Evolutionary conservation across 2,888 invertebrate species (phyloP).

Genomic region (Tubulanus polymorphus): DNA sequence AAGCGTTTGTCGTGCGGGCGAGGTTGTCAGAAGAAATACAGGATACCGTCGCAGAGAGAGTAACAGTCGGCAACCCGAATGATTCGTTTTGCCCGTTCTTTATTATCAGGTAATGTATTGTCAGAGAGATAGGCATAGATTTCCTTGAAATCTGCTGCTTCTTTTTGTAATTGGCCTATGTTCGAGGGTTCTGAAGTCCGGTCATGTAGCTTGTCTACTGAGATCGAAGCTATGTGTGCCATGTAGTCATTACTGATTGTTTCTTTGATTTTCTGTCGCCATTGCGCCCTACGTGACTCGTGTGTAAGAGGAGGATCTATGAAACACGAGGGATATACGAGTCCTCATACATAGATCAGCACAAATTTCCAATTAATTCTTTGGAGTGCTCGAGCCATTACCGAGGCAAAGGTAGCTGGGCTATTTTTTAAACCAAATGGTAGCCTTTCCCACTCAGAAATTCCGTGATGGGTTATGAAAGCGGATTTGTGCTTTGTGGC

Average conservation of each 20-base stretch:
- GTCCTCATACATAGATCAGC: constrained; percentile 24
- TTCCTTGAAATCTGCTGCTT: constrained; percentile 2
- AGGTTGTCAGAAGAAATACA: constrained; percentile 13
- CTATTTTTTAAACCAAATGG: constrained; percentile 24
- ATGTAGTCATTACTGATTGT: too few relatives aligned
- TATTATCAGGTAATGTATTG: constrained; percentile 4
- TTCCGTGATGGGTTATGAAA: constrained; percentile 19
- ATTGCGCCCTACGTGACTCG: background rate
- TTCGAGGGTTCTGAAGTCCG: too few relatives aligned
- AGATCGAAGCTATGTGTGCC: too few relatives aligned
- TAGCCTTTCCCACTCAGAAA: constrained; percentile 18
- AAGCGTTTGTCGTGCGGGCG: background rate
- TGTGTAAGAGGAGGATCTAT: background rate
- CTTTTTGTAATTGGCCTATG: constrained; percentile 10
- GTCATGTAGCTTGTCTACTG: too few relatives aligned
- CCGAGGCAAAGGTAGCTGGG: constrained; percentile 17
- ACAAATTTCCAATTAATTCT: constrained; percentile 22
- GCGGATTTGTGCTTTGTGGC: constrained; percentile 19
- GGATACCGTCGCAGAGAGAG: constrained; percentile 4
- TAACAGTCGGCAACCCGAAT: background rate
- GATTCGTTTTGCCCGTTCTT: background rate
- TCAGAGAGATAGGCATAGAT: constrained; percentile 2
- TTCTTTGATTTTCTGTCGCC: constrained; percentile 6
- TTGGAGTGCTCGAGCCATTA: constrained; percentile 18
- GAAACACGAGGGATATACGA: too few relatives aligned